Evolutionary conservation across 2,888 invertebrate species (phyloP), one percentile per base, ranked within the genome.

Genomic region (Conistra vaccinii): DNA sequence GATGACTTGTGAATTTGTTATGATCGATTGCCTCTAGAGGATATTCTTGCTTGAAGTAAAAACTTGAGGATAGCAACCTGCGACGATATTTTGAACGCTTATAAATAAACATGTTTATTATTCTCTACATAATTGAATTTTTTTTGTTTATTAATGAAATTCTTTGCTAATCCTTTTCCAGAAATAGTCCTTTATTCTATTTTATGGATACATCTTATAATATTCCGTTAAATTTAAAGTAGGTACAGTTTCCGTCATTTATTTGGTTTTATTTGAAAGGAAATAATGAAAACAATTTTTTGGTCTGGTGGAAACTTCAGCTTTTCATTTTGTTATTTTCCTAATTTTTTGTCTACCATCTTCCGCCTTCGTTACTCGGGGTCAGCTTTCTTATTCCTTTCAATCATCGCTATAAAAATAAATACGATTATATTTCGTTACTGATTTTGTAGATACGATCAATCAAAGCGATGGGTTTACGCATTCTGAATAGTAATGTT

Each of bases 1-100:
- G 96, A 96, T 96, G 96, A 96, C 96, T 96, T 94, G 96, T 96
- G 96, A 96, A 96, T 96, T 96, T 96, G 94, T 94, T 93, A 90
- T 96, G 96, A 96, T 96, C 91, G 96, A 96, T 96, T 88, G 92
- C 90, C 92, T 90, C 87, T 86, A 82, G 90, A 91, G 92, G 87
- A 86, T 88, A 79, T 85, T 73, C 79, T 74, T 82, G 69, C 79
- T 74, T 82, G 69, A 82, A 87, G 78, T 88, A 92, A 92, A 93
- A 93, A 91, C 89, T 89, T 90, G 91, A 87, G 86, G 90, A 94
- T 90, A 88, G 89, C 89, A 91, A 92, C 92, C 91, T 93, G 92
- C 84, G 84, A 89, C 80, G 86, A 85, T 83, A 80, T 85, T 81
- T 87, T 81, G 72, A 85, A 80, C 62, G 58, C 87, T 86, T 87